Percentiles rank a stretch among this genome's conserved stretches.
Conservation (phyloP, 2,113 vertebrate species). For the Dicrurus megarhynchus region DNA sequence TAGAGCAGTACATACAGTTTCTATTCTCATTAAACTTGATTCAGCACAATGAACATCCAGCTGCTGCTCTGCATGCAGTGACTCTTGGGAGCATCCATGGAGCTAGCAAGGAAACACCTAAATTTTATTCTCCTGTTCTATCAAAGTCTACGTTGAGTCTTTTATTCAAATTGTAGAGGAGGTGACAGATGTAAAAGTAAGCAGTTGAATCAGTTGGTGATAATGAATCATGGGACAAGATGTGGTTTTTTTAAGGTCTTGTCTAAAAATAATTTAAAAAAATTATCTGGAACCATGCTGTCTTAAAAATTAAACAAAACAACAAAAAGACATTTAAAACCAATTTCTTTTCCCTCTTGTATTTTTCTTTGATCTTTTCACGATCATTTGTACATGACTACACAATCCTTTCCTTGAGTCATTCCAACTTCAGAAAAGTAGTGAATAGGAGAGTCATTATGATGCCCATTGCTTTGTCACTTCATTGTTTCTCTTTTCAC, state of each 20-base stretch:
- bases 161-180: background rate
- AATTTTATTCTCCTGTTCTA: background rate
- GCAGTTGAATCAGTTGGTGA: background rate
- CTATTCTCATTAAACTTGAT: background rate
- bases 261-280: background rate
- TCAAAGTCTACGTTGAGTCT: background rate
- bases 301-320: background rate
- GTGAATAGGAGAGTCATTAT: background rate
- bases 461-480: background rate
- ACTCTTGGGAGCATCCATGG: background rate
- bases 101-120: background rate
- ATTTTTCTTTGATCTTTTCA: background rate
- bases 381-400: background rate
- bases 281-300: background rate
- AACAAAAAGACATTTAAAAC: background rate
- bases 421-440: background rate
- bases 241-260: background rate
- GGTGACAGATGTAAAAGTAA: background rate
- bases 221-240: background rate
- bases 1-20: background rate
- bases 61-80: background rate
- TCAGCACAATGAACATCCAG: constrained; percentile 32
- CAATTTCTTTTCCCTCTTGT: background rate
- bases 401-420: background rate
- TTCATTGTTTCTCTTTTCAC: background rate